These are phyloP conservation scores for Byasa hedistus DNA, from an alignment of 2,888 invertebrate genomes.

Conservation along the genomic window DNA sequence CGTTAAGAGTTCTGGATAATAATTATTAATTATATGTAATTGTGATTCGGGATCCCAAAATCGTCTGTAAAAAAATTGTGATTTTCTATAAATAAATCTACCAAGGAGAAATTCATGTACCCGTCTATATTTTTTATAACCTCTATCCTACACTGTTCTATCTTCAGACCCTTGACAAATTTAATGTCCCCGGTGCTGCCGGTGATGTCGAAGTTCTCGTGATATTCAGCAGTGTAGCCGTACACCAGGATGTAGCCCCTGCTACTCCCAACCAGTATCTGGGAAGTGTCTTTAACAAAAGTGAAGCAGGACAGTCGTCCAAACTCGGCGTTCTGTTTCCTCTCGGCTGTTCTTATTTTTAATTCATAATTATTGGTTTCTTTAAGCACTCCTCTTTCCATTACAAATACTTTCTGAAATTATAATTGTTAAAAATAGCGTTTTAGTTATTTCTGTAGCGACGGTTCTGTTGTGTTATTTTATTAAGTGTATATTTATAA, in stretches of 20 bases:
- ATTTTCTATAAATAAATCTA: background rate
- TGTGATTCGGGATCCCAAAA: too few species aligned
- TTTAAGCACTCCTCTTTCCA: conserved; percentile 57
- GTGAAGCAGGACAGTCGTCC: conserved; percentile 75
- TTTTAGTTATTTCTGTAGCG: too few species aligned
- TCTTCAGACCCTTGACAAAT: conserved; percentile 73
- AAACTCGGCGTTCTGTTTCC: conserved; percentile 46
- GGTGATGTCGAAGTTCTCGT: conserved; percentile 42
- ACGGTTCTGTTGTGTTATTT: too few species aligned
- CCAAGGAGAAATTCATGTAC: conserved; percentile 50
- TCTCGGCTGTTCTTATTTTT: conserved; percentile 48
- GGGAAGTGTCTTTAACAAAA: conserved; percentile 70
- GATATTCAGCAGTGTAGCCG: conserved; percentile 69
- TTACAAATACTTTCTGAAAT: conserved; percentile 58
- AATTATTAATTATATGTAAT: too few species aligned
- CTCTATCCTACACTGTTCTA: conserved; percentile 64
- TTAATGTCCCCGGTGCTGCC: conserved; percentile 57
- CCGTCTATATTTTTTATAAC: conserved; percentile 74
- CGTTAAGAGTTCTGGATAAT: too few species aligned
- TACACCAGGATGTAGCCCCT: conserved; percentile 75
- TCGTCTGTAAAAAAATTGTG: too few species aligned
- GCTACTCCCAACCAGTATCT: conserved; percentile 72
- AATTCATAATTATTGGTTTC: conserved; percentile 61
- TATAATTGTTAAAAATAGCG: background rate
- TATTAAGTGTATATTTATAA: too few species aligned